Evolutionary conservation across 2,113 vertebrate species (phyloP).

Genomic region (Mustela lutreola): DNA sequence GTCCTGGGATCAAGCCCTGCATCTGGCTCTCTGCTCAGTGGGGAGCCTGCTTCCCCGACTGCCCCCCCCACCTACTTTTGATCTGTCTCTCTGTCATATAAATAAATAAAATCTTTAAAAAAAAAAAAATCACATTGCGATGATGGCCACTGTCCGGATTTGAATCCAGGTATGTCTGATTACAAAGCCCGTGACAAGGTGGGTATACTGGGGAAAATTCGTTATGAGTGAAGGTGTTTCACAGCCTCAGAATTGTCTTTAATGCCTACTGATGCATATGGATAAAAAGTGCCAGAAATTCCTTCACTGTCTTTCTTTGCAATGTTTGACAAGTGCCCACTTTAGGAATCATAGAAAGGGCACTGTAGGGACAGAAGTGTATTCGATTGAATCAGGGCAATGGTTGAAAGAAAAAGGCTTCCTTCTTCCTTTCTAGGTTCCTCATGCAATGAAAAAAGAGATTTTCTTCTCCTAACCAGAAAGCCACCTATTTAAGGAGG

Average conservation of each 20-base stretch:
- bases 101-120: no score
- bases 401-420: neutral
- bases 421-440: conserved; percentile 12
- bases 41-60: no score
- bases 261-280: neutral
- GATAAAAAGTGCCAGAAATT: neutral
- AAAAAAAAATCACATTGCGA: neutral
- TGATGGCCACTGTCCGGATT: neutral
- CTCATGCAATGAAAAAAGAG: conserved; percentile 25
- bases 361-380: neutral
- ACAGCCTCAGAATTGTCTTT: neutral
- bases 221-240: neutral
- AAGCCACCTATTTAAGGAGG: conserved; percentile 59
- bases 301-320: neutral
- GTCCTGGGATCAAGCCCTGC: no score
- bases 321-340: neutral
- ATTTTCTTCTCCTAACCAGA: conserved; percentile 8
- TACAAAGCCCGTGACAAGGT: neutral
- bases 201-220: neutral
- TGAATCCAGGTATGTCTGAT: neutral
- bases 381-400: neutral
- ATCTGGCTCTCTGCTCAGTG: no score
- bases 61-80: no score
- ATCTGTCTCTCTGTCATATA: no score
- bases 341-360: conserved; percentile 2